Conservation (phyloP, 1,140 invertebrate genomes). For the Heterodera carotae region DNA sequence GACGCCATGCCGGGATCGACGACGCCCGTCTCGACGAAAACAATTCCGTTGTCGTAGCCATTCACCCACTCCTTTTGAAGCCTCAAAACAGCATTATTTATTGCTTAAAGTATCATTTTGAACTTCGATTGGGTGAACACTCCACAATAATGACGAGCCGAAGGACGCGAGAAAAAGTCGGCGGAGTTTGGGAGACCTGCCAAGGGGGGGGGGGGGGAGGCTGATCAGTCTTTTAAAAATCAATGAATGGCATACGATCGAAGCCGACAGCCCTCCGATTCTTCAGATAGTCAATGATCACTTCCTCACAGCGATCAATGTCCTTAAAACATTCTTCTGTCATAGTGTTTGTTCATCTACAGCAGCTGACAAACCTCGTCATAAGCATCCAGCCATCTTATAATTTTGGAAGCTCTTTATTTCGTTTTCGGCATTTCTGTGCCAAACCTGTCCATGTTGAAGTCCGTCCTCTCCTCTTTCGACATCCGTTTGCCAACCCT, state of each 20-base stretch:
- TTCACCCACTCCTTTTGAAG: conserved; percentile 41
- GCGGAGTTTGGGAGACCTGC: conserved; percentile 29
- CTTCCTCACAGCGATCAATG: conserved; percentile 42
- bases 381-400: conserved; percentile 47
- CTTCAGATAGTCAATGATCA: conserved; percentile 46
- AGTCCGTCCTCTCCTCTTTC: conserved; percentile 48
- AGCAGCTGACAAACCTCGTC: conserved; percentile 32
- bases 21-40: conserved; percentile 54
- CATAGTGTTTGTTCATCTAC: not conserved
- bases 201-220: not conserved
- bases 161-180: conserved; percentile 40
- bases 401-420: not conserved
- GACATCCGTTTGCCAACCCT: conserved; percentile 28
- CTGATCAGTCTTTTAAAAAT: not conserved
- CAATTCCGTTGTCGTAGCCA: conserved; percentile 46
- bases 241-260: conserved; percentile 29
- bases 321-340: conserved; percentile 25
- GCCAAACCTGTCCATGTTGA: conserved; percentile 36
- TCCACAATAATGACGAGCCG: conserved; percentile 39
- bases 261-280: conserved; percentile 49
- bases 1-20: conserved; percentile 37
- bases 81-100: conserved; percentile 28
- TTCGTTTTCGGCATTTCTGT: not conserved
- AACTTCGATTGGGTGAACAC: conserved; percentile 48
- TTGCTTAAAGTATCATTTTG: too few relatives aligned